Percentiles rank a stretch among this genome's conserved stretches.
Evolutionary conservation across 2,797 vertebrate genomes (phyloP).

Genomic region (Buphagus erythrorhynchus): DNA sequence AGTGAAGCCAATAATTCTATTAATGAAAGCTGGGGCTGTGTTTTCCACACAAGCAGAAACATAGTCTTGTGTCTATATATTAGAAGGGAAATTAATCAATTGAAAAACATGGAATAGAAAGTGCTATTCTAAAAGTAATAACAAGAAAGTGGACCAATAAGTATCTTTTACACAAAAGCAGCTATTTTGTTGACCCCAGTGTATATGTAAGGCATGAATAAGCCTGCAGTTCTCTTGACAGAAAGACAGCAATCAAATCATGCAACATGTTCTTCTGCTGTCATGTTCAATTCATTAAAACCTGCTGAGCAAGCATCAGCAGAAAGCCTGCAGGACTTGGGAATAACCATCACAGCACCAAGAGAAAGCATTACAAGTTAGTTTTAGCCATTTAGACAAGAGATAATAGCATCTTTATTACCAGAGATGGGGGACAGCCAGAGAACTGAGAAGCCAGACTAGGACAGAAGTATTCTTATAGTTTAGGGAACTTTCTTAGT

Average conservation of each 20-base stretch:
- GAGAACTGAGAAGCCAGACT: not conserved
- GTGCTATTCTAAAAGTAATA: not conserved
- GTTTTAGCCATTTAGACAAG: not conserved
- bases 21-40: not conserved
- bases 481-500: not conserved
- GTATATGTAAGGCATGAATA: not conserved
- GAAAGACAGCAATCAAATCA: conserved; percentile 28
- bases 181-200: not conserved
- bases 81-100: not conserved
- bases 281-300: not conserved
- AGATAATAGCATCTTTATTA: not conserved
- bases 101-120: not conserved
- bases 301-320: not conserved
- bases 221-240: conserved; percentile 7
- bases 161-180: conserved; percentile 15
- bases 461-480: not conserved
- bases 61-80: not conserved
- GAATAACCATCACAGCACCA: not conserved
- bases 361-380: not conserved
- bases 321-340: not conserved
- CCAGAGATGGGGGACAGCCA: not conserved
- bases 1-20: not conserved
- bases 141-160: not conserved
- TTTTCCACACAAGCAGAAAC: not conserved
- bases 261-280: not conserved